These are phyloP conservation scores for Phrynosoma platyrhinos DNA, from an alignment of 2,113 vertebrate genomes.

Conservation along the genomic window DNA sequence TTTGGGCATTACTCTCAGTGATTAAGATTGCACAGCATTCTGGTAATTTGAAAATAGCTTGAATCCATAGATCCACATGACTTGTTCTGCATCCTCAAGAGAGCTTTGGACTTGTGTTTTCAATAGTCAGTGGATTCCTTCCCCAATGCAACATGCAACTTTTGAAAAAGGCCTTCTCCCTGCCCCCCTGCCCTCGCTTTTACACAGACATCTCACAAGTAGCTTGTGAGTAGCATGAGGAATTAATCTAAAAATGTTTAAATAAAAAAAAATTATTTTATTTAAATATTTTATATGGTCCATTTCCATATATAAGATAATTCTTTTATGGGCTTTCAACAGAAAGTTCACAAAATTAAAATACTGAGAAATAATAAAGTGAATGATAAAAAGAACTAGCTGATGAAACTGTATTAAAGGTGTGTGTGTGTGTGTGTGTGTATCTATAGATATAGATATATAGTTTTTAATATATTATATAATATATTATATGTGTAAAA, in stretches of 20 bases:
- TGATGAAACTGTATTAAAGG: too few species aligned
- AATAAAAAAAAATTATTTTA: background rate
- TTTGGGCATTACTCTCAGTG: background rate
- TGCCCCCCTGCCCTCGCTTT: background rate
- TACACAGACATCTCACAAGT: background rate
- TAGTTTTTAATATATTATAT: too few species aligned
- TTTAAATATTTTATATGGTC: background rate
- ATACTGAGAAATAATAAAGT: too few species aligned
- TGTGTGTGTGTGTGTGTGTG: too few species aligned
- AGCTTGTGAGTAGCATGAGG: background rate
- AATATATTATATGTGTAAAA: too few species aligned
- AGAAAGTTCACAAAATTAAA: too few species aligned
- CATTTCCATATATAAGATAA: background rate
- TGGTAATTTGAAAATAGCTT: background rate
- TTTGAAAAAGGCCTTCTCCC: too few species aligned
- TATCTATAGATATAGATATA: too few species aligned
- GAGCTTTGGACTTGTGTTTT: background rate
- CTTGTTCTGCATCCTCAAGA: background rate
- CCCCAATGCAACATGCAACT: too few species aligned
- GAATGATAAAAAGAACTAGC: too few species aligned
- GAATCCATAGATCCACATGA: background rate
- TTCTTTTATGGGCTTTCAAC: too few species aligned
- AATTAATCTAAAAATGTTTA: background rate
- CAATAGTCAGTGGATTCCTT: too few species aligned
- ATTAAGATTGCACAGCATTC: background rate